A percentile compares a stretch with the other conserved stretches of the same genome.
Evolutionary conservation across 1,140 invertebrate species (phyloP).

Genomic region (Macrostomum lignano): DNA sequence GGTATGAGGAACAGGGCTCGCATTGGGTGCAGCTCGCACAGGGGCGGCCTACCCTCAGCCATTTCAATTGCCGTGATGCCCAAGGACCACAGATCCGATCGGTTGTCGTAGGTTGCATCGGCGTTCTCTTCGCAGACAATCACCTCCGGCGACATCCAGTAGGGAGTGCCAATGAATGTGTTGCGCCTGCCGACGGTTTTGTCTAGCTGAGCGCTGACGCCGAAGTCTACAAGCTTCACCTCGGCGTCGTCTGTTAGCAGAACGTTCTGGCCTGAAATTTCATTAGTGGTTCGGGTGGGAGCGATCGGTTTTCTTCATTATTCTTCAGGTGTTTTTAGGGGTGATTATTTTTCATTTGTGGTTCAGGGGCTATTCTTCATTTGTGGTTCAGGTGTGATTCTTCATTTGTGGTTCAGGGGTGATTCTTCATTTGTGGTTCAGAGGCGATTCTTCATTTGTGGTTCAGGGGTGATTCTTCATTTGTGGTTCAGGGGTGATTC

Average conservation of each 20-base stretch:
- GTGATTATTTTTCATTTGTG: too few relatives aligned
- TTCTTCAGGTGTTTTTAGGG: too few relatives aligned
- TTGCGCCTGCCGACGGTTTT: slow-evolving; percentile 88
- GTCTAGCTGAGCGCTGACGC: slow-evolving; percentile 91
- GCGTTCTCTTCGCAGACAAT: slow-evolving; percentile 99
- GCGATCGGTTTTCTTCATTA: too few relatives aligned
- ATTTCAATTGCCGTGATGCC: slow-evolving; percentile 96
- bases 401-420: too few relatives aligned
- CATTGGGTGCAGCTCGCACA: slow-evolving; percentile 91
- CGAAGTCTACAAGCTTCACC: slow-evolving; percentile 98
- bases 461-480: too few relatives aligned
- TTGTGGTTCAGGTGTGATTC: too few relatives aligned
- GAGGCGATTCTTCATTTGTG: too few relatives aligned
- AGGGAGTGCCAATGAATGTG: slow-evolving; percentile 96
- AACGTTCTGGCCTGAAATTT: slow-evolving; percentile 98
- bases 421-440: too few relatives aligned
- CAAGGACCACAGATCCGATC: slow-evolving; percentile 86
- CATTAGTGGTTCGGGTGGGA: too few relatives aligned
- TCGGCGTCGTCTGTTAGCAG: slow-evolving; percentile 93
- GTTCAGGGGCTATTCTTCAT: too few relatives aligned
- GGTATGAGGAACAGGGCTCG: slow-evolving; percentile 89
- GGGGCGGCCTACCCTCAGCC: slow-evolving; percentile 88
- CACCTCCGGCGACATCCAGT: slow-evolving; percentile 67
- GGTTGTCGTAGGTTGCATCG: slow-evolving; percentile 95
- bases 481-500: too few relatives aligned